Base-by-base conservation (phyloP, 2,888 invertebrate species). In the Volucella inflata region DNA sequence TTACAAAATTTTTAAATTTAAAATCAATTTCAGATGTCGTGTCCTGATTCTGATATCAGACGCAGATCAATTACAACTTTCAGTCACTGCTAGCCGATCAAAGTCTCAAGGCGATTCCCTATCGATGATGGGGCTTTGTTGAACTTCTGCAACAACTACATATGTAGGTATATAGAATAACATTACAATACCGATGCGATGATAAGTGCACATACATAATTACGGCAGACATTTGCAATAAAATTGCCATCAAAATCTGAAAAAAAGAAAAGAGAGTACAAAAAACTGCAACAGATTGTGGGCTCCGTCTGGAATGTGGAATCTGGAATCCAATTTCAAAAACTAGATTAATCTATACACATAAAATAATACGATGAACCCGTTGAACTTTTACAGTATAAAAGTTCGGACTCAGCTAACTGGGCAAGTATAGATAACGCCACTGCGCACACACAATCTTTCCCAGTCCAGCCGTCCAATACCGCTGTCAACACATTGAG, bases 291-390 rank as follows among this genome's bases (percentile, higher is more conserved):
- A 62, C 62, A 55, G 44, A 67, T 57, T 62, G 51, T 48, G 42
- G 36, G 36, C 12, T 36, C 30, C 64, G n/a, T 48, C 60, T 30
- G 30, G 50, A 51, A 30, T 60, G 64, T 46, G 74, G 76, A 85
- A 68, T 72, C 85, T 77, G 72, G 81, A 85, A 64, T 44, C n/a
- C 50, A 57, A 76, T 76, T 81, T 30, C 21, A 38, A 14, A 77
- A 85, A 85, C 85, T 77, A 81, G 85, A 81, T 85, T 81, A 77
- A 68, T 59, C 70, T 72, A 46, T 78, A 55, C 55, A 57, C 16
- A 40, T 40, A 75, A 72, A 71, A 81, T 67, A 60, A 76, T 76
- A 67, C 60, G 72, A 85, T 81, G 85, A 85, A 76, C 85, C 38
- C 67, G 68, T 64, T 76, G 85, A 81, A 72, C 85, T 77, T 67